These are phyloP conservation scores for Whitmania pigra DNA, from an alignment of 1,140 invertebrate genomes.

Conservation along the genomic window DNA sequence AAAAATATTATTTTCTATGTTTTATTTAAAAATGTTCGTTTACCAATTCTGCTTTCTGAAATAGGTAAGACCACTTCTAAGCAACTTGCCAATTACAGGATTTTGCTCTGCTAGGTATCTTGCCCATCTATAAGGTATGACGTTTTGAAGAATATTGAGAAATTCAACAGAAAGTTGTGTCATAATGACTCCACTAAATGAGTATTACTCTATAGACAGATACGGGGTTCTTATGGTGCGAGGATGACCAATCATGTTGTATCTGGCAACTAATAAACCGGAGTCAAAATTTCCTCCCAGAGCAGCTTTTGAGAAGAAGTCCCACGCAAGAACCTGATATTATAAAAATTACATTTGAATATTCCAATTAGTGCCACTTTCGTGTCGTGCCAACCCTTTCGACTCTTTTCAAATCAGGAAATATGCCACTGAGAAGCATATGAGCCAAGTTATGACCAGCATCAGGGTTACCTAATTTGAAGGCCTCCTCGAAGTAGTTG, in stretches of 20 bases:
- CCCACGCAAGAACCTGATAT: slow-evolving; percentile 7
- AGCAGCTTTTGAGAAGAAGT: slow-evolving; percentile 27
- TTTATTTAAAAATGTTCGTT: too few relatives aligned
- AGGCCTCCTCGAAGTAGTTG: slow-evolving; percentile 30
- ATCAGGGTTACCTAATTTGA: slow-evolving; percentile 29
- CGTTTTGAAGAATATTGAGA: not conserved
- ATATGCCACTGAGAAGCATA: slow-evolving; percentile 30
- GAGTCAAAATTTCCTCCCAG: slow-evolving; percentile 30
- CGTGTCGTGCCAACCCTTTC: not conserved
- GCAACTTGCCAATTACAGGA: slow-evolving; percentile 28
- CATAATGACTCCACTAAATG: not conserved
- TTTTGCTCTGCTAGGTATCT: slow-evolving; percentile 36
- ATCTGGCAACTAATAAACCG: slow-evolving; percentile 16
- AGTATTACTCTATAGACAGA: slow-evolving; percentile 8
- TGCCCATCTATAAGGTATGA: slow-evolving; percentile 31
- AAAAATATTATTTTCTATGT: too few relatives aligned
- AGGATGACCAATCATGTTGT: slow-evolving; percentile 20
- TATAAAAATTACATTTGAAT: not conserved
- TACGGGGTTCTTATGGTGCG: not conserved
- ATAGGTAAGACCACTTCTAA: slow-evolving; percentile 31
- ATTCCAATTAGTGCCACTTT: not conserved
- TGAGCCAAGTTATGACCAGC: slow-evolving; percentile 34
- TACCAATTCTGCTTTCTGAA: slow-evolving; percentile 30
- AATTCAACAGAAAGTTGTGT: not conserved
- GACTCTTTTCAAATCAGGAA: slow-evolving; percentile 25